Percentiles rank a stretch among this genome's conserved stretches.
phyloP scores from a whole-genome alignment of 2,888 invertebrate species.

The Druceiella hillmani region DNA sequence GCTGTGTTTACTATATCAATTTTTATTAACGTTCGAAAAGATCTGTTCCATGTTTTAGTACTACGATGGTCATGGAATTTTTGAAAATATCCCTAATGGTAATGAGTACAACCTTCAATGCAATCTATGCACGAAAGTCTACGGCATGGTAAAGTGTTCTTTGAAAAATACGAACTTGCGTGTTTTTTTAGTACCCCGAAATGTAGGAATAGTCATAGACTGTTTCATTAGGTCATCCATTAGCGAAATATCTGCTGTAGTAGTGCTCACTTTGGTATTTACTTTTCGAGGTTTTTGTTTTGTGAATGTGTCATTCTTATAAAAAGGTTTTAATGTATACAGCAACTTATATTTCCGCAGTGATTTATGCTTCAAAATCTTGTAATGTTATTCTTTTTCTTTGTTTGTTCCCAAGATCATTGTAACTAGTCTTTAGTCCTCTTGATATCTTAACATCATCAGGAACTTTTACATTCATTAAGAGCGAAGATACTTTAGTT shows the following conservation, averaged over 20 bases:
- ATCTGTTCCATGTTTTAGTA: slow-evolving; percentile 9
- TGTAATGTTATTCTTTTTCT: slow-evolving; percentile 17
- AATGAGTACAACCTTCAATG: slow-evolving; percentile 17
- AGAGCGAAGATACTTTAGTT: slow-evolving; percentile 12
- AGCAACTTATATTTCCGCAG: slow-evolving; percentile 17
- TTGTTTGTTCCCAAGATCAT: slow-evolving; percentile 18
- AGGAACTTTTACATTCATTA: slow-evolving; percentile 18
- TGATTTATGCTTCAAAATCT: slow-evolving; percentile 16
- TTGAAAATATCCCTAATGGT: too few species aligned
- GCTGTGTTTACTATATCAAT: slow-evolving; percentile 9
- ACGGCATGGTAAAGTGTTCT: slow-evolving; percentile 17
- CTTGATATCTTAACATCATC: slow-evolving; percentile 19
- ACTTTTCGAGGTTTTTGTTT: slow-evolving; percentile 15
- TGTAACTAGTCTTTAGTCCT: slow-evolving; percentile 18
- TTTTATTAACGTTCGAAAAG: slow-evolving; percentile 12
- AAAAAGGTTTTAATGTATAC: slow-evolving; percentile 17
- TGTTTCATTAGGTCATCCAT: too few species aligned
- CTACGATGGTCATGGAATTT: slow-evolving; percentile 18
- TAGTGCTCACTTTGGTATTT: slow-evolving; percentile 13
- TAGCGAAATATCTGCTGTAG: too few species aligned
- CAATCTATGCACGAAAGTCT: slow-evolving; percentile 20
- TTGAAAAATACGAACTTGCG: slow-evolving; percentile 20
- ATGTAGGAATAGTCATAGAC: slow-evolving; percentile 18
- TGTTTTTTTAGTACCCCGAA: slow-evolving; percentile 21
- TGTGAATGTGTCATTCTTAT: slow-evolving; percentile 18